These are phyloP conservation scores for Heloderma charlesbogerti DNA, from an alignment of 2,113 vertebrate species.

Conservation along the genomic window DNA sequence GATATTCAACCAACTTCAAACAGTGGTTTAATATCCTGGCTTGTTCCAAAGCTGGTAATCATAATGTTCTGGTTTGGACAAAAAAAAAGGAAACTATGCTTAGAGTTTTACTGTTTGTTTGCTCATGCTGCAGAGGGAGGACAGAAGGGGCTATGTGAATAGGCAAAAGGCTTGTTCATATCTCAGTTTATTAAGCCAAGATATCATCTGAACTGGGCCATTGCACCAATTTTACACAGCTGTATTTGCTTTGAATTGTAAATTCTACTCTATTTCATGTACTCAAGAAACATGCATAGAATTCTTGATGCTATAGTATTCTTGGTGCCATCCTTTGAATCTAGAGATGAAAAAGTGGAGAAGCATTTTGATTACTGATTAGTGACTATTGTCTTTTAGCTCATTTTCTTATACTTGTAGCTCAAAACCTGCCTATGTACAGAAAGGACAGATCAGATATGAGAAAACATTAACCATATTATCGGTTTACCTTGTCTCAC, in stretches of 20 bases:
- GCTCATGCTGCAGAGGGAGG: not conserved
- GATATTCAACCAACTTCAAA: not conserved
- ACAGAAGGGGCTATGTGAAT: too few species aligned
- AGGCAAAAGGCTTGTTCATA: too few species aligned
- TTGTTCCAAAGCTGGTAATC: not conserved
- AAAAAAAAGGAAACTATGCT: not conserved
- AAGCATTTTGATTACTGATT: not conserved
- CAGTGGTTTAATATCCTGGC: not conserved
- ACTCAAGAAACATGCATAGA: not conserved
- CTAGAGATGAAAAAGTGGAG: not conserved
- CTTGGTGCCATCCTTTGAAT: not conserved
- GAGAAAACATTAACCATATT: constrained; percentile 31
- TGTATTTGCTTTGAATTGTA: not conserved
- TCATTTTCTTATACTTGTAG: not conserved
- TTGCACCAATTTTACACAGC: not conserved
- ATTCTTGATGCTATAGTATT: not conserved
- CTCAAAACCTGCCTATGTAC: not conserved
- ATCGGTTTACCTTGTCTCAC: constrained; percentile 52
- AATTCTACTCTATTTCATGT: not conserved
- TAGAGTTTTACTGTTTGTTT: not conserved
- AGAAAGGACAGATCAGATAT: constrained; percentile 42
- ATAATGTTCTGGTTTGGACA: not conserved
- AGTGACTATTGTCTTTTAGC: not conserved
- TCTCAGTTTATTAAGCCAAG: too few species aligned
- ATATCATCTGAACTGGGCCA: too few species aligned